phyloP scores from a whole-genome alignment of 2,888 invertebrate genomes.

The Urechis unicinctus region DNA sequence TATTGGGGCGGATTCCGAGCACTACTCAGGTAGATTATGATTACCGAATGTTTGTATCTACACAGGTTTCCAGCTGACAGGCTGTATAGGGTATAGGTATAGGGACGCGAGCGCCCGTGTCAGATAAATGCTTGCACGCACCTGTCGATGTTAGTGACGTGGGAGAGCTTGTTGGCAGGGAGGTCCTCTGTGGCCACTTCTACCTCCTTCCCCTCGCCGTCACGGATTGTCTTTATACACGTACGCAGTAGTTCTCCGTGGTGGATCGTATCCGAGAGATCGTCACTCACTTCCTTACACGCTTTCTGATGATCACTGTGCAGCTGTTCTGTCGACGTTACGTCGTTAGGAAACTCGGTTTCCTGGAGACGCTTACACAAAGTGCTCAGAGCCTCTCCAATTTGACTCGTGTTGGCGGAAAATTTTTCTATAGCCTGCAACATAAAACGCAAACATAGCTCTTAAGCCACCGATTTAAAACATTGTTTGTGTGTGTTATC shows the following conservation, averaged over 20 bases:
- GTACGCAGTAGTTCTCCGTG: constrained; percentile 82
- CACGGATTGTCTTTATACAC: constrained; percentile 47
- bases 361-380: constrained; percentile 78
- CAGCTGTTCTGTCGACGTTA: constrained; percentile 78
- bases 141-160: constrained; percentile 89
- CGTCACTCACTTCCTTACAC: constrained; percentile 57
- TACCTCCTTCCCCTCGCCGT: constrained; percentile 12
- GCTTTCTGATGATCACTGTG: constrained; percentile 59
- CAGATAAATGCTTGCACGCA: constrained; percentile 48
- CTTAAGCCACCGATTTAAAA: not conserved
- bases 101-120: too few species aligned
- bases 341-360: constrained; percentile 88
- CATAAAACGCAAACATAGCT: not conserved
- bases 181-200: constrained; percentile 9
- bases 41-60: too few species aligned
- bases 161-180: constrained; percentile 54
- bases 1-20: too few species aligned
- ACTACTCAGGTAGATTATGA: too few species aligned
- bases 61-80: too few species aligned
- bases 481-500: not conserved
- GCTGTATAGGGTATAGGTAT: too few species aligned
- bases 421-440: constrained; percentile 86
- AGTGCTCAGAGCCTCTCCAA: constrained; percentile 76
- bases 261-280: constrained; percentile 76
- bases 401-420: constrained; percentile 82